Percentiles rank a stretch among this genome's conserved stretches.
phyloP scores from a whole-genome alignment of 2,888 invertebrate species.

The Oscheius sp. region DNA sequence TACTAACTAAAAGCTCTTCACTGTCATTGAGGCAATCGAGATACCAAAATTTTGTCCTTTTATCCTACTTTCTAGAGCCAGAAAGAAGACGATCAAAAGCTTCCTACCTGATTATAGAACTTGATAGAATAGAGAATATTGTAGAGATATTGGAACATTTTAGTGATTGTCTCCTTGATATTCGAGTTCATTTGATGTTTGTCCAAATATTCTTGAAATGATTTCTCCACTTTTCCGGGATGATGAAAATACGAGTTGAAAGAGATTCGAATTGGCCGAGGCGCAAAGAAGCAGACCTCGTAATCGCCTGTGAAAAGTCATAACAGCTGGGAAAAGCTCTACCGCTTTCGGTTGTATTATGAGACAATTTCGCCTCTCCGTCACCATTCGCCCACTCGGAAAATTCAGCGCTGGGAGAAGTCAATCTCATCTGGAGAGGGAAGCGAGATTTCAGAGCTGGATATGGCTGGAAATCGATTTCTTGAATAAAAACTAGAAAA shows the following conservation, averaged over 20 bases:
- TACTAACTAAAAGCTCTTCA: too few relatives aligned
- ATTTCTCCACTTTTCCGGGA: slow-evolving; percentile 41
- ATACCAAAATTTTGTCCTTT: too few relatives aligned
- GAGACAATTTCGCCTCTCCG: slow-evolving; percentile 42
- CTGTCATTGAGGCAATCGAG: too few relatives aligned
- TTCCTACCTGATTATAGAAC: slow-evolving; percentile 50
- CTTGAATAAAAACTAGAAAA: too few relatives aligned
- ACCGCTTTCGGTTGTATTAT: slow-evolving; percentile 52
- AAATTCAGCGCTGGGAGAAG: slow-evolving; percentile 47
- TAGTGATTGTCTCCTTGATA: slow-evolving; percentile 31
- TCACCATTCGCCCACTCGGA: slow-evolving; percentile 52
- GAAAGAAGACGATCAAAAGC: too few relatives aligned
- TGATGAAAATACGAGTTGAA: slow-evolving; percentile 44
- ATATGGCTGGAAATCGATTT: slow-evolving; percentile 31
- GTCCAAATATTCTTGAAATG: slow-evolving; percentile 27
- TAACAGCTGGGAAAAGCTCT: slow-evolving; percentile 35
- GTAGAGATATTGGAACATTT: slow-evolving; percentile 44
- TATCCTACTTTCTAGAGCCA: too few relatives aligned
- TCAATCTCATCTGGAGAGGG: slow-evolving; percentile 48
- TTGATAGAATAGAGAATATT: slow-evolving; percentile 51
- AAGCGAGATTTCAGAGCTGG: slow-evolving; percentile 36
- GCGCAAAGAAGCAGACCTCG: slow-evolving; percentile 51
- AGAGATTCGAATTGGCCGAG: slow-evolving; percentile 41
- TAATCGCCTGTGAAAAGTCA: slow-evolving; percentile 37
- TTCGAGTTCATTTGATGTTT: slow-evolving; percentile 10